Base-by-base conservation (phyloP, 1,140 invertebrate genomes). In the Habropoda laboriosa region DNA sequence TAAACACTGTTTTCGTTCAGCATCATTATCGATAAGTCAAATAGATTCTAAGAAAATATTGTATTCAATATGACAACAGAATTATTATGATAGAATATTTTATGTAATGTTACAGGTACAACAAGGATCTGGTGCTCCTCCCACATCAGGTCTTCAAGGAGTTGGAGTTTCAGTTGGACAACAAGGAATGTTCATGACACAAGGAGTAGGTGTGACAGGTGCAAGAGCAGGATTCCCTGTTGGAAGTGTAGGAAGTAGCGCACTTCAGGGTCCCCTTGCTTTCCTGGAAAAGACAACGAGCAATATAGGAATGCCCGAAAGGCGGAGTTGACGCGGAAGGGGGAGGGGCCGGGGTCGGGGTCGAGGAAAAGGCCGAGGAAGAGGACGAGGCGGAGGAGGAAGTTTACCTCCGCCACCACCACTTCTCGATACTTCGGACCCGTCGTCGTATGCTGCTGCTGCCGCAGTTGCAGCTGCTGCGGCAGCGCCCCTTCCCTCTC, bases 241-340 rank as follows among this genome's bases (percentile, higher is more conserved):
- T 12, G 89, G 86, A 53, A 86, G 87, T 57, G 89, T 92, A 13
- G 92, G 91, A 21, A 91, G 79, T 71, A 94, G 92, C 47, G 89
- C 94, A 12, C 89, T 95, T 32, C 95, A 95, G 79, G 95, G 95
- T 45, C 95, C 95, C 10, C 88, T 96, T 70, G 95, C 95, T 13
- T 96, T 94, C 85, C 91, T 96, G 60, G 95, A 96, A 91, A 96
- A 96, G 92, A 96, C 95, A 76, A 95, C 95, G 86, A 96, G 95
- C 90, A 96, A 95, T 88, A 96, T 96, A 91, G 95, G 95, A 58
- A 95, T 96, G 94, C 94, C 94, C 16, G 94, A 95, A 88, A 93
- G 93, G 87, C 89, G 94, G 86, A 94, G 94, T 94, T 94, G 94
- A 94, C 94, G 94, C 90, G 94, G 93, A 93, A 92, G 94, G 89